phyloP scores from a whole-genome alignment of 2,888 invertebrate genomes.

The Xanthorhoe designata region DNA sequence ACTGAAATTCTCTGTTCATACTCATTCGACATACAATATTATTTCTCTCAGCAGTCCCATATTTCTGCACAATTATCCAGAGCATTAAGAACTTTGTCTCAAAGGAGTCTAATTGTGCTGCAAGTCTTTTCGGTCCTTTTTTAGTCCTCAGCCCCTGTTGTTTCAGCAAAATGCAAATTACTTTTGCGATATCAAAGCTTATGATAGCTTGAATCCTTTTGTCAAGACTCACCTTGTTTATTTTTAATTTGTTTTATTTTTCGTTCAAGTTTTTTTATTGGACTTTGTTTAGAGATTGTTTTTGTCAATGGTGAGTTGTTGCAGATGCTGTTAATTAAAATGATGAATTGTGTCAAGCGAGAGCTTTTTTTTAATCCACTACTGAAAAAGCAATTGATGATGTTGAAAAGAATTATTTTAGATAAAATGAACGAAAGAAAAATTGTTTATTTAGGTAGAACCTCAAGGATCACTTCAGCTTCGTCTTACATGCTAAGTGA shows the following conservation, averaged over 20 bases:
- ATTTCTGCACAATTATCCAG: constrained; percentile 33
- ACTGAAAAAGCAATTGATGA: too few species aligned
- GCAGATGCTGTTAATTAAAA: not conserved
- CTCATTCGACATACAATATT: not conserved
- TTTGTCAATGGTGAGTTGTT: not conserved
- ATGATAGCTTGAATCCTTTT: constrained; percentile 22
- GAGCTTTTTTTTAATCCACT: too few species aligned
- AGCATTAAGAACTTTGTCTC: constrained; percentile 35
- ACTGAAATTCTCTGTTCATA: not conserved
- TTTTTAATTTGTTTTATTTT: constrained; percentile 28
- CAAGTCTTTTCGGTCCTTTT: constrained; percentile 20
- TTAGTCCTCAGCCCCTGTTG: constrained; percentile 23
- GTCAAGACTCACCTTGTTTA: constrained; percentile 16
- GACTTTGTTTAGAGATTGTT: constrained; percentile 5
- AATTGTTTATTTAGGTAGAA: too few species aligned
- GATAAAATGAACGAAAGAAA: too few species aligned
- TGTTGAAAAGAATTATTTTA: too few species aligned
- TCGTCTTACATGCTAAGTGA: too few species aligned
- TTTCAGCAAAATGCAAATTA: constrained; percentile 30
- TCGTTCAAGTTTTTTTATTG: constrained; percentile 15
- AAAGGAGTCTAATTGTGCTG: constrained; percentile 32
- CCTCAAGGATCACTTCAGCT: too few species aligned
- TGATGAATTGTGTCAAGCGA: too few species aligned
- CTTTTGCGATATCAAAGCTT: constrained; percentile 33
- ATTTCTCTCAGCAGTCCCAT: constrained; percentile 10